Base-by-base conservation (phyloP, 2,113 vertebrate genomes). In the Leucopternis melanops region DNA sequence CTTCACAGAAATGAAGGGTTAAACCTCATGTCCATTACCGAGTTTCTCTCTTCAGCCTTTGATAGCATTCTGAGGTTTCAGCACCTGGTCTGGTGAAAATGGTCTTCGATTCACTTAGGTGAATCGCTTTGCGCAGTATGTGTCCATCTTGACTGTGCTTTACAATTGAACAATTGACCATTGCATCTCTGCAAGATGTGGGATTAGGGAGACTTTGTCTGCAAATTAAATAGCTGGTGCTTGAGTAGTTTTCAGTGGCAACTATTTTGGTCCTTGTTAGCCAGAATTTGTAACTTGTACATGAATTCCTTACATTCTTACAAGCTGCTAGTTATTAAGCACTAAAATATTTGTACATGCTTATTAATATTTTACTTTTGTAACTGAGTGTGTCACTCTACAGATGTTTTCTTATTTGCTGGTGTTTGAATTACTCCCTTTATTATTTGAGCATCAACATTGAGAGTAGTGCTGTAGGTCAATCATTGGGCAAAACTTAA, bases 51-150 rank as follows among this genome's bases (percentile, higher is more conserved):
- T 23, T 61, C n/a, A 59, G 49, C 63, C 32, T 63, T 34, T 61
- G 36, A 10, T 40, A 66, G 67, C 2, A 2, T 62, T 73, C 20
- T 47, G 16, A 66, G 47, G 82, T 27, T 61, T 78, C 55, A 44
- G 61, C 67, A 25, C 32, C 26, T 1, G 1, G 15, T n/a, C 25
- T 67, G 32, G 52, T 79, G 59, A 40, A 62, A 21, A 29, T 17
- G 54, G 18, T 17, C 47, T 38, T 62, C 0, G 1, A 11, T 73
- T 62, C 6, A 3, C 49, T 50, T n/a, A 8, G 29, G 25, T 38
- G 31, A 66, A 34, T 55, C 2, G 2, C 36, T 16, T 55, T 27
- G 66, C 0, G 3, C 23, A 22, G 5, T 5, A 6, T 8, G 21
- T 59, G 21, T 13, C 44, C 11, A 1, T 36, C 36, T 26, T 26